A percentile compares a stretch with the other conserved stretches of the same genome.
phyloP scores from a whole-genome alignment of 2,113 vertebrate genomes.

The Gambusia affinis region DNA sequence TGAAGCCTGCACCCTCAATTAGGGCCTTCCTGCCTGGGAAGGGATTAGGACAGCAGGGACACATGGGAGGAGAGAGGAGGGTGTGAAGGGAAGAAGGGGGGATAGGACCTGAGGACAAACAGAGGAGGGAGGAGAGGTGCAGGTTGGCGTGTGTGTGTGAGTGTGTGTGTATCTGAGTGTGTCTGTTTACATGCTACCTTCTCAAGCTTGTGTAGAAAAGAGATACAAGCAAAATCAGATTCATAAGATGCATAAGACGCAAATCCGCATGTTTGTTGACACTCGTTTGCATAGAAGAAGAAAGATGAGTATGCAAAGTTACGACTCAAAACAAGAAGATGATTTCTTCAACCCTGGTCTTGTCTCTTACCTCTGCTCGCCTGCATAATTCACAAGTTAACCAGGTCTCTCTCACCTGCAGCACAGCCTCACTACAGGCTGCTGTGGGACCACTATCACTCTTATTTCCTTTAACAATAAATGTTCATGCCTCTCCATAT shows the following conservation, averaged over 20 bases:
- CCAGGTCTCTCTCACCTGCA: conserved; percentile 63
- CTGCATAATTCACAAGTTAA: conserved; percentile 66
- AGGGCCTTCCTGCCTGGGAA: conserved; percentile 86
- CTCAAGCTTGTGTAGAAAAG: conserved; percentile 48
- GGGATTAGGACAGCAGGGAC: conserved; percentile 84
- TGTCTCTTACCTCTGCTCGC: conserved; percentile 32
- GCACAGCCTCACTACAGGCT: conserved; percentile 46
- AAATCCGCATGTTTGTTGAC: neutral
- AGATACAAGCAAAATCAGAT: conserved; percentile 26
- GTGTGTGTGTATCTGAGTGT: conserved; percentile 40
- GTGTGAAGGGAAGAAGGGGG: conserved; percentile 77
- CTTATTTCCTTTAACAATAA: conserved; percentile 77
- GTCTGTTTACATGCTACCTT: conserved; percentile 54
- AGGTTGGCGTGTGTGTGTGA: conserved; percentile 48
- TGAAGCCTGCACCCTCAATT: conserved; percentile 88
- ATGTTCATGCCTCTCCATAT: conserved; percentile 60
- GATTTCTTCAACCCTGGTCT: conserved; percentile 36
- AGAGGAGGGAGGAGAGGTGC: conserved; percentile 53
- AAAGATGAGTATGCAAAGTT: conserved; percentile 15
- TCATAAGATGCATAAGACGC: neutral
- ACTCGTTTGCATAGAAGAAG: neutral
- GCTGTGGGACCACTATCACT: conserved; percentile 61
- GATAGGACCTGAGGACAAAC: conserved; percentile 84
- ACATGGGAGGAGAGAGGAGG: conserved; percentile 80
- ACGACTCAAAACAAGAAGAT: conserved; percentile 11